Conservation (phyloP, 2,888 invertebrate genomes). For the Mythimna loreyi region DNA sequence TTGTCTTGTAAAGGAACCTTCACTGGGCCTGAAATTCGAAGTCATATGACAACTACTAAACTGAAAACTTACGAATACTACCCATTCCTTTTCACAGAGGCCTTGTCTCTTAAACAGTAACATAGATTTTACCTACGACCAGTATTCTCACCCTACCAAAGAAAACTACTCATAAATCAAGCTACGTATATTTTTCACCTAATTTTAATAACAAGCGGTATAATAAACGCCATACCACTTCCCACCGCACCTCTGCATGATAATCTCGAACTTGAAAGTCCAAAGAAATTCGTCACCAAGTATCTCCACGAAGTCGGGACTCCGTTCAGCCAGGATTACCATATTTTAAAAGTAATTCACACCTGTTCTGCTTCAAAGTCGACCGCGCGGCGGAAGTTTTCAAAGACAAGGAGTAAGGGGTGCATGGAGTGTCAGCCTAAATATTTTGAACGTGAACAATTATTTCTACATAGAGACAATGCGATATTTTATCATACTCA, state of each 20-base stretch:
- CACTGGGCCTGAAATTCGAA: too few relatives aligned
- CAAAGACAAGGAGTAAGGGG: conserved; percentile 32
- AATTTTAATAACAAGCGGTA: not conserved
- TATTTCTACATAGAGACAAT: too few relatives aligned
- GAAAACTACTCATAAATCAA: too few relatives aligned
- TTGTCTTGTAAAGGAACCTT: too few relatives aligned
- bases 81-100: too few relatives aligned
- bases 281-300: conserved; percentile 57
- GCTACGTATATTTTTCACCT: not conserved
- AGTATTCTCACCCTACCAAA: too few relatives aligned
- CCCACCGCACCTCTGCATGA: conserved; percentile 20
- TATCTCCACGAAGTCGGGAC: conserved; percentile 49
- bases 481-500: too few relatives aligned
- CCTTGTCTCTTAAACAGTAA: too few relatives aligned
- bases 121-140: too few relatives aligned
- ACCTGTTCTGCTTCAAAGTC: conserved; percentile 73
- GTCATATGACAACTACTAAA: too few relatives aligned
- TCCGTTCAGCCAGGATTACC: conserved; percentile 72
- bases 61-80: too few relatives aligned
- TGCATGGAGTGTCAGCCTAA: conserved; percentile 13
- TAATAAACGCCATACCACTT: conserved; percentile 18
- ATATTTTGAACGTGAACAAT: too few relatives aligned
- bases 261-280: conserved; percentile 50
- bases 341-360: conserved; percentile 81
- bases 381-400: conserved; percentile 58